Base-by-base conservation (phyloP, 2,797 vertebrate genomes). In the Sorex maritimensis region DNA sequence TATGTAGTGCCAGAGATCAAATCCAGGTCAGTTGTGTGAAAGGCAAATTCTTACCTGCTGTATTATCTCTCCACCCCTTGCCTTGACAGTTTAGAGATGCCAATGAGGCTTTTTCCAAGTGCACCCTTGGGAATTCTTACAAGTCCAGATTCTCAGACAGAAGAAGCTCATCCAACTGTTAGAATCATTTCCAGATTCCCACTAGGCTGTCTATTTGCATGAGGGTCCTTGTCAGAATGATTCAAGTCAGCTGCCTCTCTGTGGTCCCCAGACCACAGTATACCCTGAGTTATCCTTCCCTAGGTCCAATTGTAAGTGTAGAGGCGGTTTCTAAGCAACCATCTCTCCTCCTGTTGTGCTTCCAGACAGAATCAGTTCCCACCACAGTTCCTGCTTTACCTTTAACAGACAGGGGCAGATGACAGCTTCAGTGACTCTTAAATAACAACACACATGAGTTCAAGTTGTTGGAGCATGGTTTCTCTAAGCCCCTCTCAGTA, bases 401-500 rank as follows among this genome's bases (percentile, higher is more conserved):
- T 78, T 34, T 52, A 10, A 14, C 52, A 55, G 72, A 26, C 11
- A 71, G 21, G 63, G 65, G 21, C 55, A 34, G 26, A 44, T 0
- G 1, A 55, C 0, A 2, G 4, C 72, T 77, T 26, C 44, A 67
- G 2, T 71, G 72, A 52, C 55, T 28, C 61, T 81, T 34, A 30
- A 61, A 23, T 2, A 0, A 84, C 46, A 77, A 52, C n/a, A 19
- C 7, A 52, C n/a, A 68, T 4, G 86, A 52, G 17, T 58, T 73
- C 30, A 26, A 72, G 14, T 26, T 34, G 30, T 71, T 67, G 46
- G 41, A 81, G 63, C 1, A 15, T 15, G 38, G 15, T 92, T 75
- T 92, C 46, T 49, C 78, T 90, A 44, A 92, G 55, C 30, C 28
- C 24, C 44, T 90, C 44, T 83, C n/a, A 15, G 58, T 77, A 77